Conservation (phyloP, 1,140 invertebrate genomes). For the Eciton burchellii region DNA sequence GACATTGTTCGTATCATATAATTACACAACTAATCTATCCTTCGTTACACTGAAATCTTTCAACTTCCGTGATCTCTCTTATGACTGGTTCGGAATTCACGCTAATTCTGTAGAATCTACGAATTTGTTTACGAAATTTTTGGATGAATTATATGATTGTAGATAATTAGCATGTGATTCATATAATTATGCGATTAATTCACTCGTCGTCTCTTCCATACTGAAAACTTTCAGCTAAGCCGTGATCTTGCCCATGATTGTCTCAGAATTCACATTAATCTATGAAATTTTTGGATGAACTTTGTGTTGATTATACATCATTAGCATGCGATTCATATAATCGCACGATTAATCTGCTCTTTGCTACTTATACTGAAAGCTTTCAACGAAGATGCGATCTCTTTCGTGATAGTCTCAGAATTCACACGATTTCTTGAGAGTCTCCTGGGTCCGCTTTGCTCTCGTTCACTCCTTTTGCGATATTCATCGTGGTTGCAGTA, state of each 20-base stretch:
- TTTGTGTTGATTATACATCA: too few relatives aligned
- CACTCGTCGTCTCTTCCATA: not conserved
- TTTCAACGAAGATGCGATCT: not conserved
- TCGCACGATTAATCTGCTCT: not conserved
- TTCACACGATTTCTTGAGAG: slow-evolving; percentile 67
- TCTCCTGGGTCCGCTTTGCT: slow-evolving; percentile 86
- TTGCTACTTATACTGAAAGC: not conserved
- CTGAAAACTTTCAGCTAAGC: not conserved
- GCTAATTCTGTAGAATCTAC: too few relatives aligned
- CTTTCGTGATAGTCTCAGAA: slow-evolving; percentile 23
- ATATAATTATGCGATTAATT: not conserved
- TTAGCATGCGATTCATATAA: too few relatives aligned
- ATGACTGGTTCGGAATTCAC: too few relatives aligned
- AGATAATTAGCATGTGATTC: not conserved
- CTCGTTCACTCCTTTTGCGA: slow-evolving; percentile 82
- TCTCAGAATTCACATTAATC: slow-evolving; percentile 44
- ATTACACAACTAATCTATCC: too few relatives aligned
- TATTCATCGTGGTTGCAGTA: slow-evolving; percentile 82
- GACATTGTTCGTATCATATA: too few relatives aligned
- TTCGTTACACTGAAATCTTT: too few relatives aligned
- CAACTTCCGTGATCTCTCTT: too few relatives aligned
- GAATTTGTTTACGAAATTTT: too few relatives aligned
- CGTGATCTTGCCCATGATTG: not conserved
- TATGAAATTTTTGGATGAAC: too few relatives aligned
- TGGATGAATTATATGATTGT: not conserved